Base-by-base conservation (phyloP, 2,888 invertebrate species). In the Hypsopygia costalis region DNA sequence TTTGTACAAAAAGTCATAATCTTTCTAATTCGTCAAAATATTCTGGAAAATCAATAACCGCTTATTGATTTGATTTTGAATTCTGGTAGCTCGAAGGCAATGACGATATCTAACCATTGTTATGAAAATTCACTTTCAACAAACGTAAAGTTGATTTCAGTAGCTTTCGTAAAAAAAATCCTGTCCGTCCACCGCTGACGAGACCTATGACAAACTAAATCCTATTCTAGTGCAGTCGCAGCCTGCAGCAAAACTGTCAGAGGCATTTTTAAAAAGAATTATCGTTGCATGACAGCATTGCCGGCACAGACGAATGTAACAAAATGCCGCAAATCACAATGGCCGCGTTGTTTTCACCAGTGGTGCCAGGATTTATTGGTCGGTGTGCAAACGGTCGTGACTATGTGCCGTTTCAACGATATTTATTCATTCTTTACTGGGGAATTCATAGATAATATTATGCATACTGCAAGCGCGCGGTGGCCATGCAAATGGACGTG, bases 261-360 rank as follows among this genome's bases (percentile, higher is more conserved):
- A 52, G 61, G 55, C 68, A 67, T 72, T 82, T 80, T 73, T 65
- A 75, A 80, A 79, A 81, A 77, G 78, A 77, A 79, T 80, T 73
- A 77, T 70, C 65, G 67, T 64, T 65, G 60, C 69, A 67, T 78
- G 75, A 73, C 73, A 73, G 62, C 57, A 55, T 60, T 55, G 53
- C 46, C 53, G 51, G 52, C 47, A 52, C 51, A 59, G 59, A 59
- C 58, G 64, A 61, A 62, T 58, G 58, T 53, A 57, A 65, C 65
- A 61, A 67, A 72, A 76, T 64, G 61, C 62, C 54, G 58, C 66
- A 72, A 71, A 76, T 71, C 66, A 68, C 58, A 66, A 67, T 53
- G 45, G 44, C 44, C 44, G 49, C 48, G 49, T 65, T 64, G 62
- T 62, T 72, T 58, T 60, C 64, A 63, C 56, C 49, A 52, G 47